Evolutionary conservation across 2,113 vertebrate species (phyloP).

Genomic region (Thinocorus orbignyianus): DNA sequence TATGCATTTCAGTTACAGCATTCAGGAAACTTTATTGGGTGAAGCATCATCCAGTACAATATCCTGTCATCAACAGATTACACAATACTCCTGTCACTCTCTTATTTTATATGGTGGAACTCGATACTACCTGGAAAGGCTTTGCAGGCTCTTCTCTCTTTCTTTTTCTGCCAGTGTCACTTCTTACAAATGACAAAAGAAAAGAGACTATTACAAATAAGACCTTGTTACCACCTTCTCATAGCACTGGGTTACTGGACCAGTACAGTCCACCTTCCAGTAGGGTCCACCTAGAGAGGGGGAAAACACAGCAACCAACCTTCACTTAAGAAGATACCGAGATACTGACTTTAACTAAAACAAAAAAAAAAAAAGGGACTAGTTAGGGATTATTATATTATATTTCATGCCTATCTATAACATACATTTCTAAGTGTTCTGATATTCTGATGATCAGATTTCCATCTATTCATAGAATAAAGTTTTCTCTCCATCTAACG

Average conservation of each 20-base stretch:
- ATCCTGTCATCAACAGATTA: background rate
- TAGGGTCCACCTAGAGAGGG: background rate
- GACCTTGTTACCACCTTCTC: background rate
- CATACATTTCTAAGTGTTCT: background rate
- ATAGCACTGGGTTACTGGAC: background rate
- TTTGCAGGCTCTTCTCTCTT: background rate
- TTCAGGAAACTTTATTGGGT: background rate
- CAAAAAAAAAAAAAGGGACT: slow-evolving; percentile 26
- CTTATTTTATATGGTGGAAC: background rate
- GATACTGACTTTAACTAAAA: background rate
- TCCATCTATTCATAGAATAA: background rate
- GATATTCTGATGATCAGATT: background rate
- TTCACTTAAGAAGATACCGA: background rate
- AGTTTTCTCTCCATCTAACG: background rate
- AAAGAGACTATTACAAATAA: background rate
- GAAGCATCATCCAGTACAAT: background rate
- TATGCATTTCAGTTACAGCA: background rate
- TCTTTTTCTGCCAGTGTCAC: background rate
- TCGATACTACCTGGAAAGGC: background rate
- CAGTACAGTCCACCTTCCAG: background rate
- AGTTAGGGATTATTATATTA: background rate
- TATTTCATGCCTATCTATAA: background rate
- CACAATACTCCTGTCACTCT: background rate
- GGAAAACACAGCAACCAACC: background rate
- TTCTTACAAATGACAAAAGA: background rate